phyloP scores from a whole-genome alignment of 1,140 invertebrate genomes.

The Anastrepha ludens region DNA sequence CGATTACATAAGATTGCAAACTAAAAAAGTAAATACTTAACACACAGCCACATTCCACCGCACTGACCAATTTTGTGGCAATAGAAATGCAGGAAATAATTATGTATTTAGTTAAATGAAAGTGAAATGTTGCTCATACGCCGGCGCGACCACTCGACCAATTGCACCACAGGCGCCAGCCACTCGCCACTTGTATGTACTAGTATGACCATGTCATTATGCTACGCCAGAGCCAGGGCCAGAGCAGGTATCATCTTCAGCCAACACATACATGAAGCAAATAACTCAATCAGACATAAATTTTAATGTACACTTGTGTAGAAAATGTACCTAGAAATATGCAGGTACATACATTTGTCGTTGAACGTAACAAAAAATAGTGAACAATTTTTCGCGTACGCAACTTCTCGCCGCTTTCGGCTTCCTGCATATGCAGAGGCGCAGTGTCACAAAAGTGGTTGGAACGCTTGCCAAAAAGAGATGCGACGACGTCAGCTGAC shows the following conservation, averaged over 20 bases:
- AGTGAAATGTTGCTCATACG: conserved; percentile 45
- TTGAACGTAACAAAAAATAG: neutral
- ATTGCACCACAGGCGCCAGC: neutral
- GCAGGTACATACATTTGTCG: neutral
- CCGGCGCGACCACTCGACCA: neutral
- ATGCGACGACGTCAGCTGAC: neutral
- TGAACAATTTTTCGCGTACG: neutral
- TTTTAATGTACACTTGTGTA: neutral
- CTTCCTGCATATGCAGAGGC: conserved; percentile 18
- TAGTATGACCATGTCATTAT: neutral
- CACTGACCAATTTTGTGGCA: conserved; percentile 23
- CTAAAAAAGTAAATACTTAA: neutral
- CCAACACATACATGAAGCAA: neutral
- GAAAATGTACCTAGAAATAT: neutral
- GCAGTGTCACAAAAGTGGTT: neutral
- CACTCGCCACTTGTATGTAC: neutral
- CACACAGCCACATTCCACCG: neutral
- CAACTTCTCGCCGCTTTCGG: neutral
- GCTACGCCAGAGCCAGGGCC: neutral
- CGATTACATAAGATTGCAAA: neutral
- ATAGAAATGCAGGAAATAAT: conserved; percentile 35
- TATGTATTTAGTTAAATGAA: conserved; percentile 37
- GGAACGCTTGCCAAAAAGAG: neutral
- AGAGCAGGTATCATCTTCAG: conserved; percentile 42
- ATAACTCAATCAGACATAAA: conserved; percentile 34